Percentiles rank a stretch among this genome's conserved stretches.
Conservation (phyloP, 2,113 vertebrate genomes). For the Cercopithecus mona region DNA sequence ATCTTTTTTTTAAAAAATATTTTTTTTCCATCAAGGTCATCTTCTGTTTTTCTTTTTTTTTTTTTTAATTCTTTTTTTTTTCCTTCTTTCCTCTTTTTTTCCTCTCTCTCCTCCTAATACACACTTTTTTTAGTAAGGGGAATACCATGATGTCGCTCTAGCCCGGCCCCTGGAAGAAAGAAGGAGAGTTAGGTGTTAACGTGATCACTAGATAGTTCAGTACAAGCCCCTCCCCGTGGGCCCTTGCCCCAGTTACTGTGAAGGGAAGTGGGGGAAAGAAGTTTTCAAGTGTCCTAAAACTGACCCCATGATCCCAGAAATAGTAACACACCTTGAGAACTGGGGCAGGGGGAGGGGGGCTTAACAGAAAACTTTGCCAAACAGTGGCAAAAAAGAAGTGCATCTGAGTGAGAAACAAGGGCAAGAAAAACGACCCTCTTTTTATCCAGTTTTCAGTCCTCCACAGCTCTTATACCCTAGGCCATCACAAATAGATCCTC, state of each 20-base stretch:
- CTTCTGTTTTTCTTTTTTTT: constrained; percentile 82
- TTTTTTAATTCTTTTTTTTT: constrained; percentile 81
- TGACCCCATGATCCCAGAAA: constrained; percentile 52
- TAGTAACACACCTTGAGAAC: constrained; percentile 31
- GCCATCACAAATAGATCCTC: background rate
- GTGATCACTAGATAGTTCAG: constrained; percentile 61
- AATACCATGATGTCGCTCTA: constrained; percentile 98
- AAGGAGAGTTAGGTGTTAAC: constrained; percentile 85
- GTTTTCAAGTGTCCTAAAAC: constrained; percentile 50
- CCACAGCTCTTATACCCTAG: constrained; percentile 23
- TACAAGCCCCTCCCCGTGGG: constrained; percentile 72
- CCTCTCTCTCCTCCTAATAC: constrained; percentile 84
- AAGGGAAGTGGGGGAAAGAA: constrained; percentile 49
- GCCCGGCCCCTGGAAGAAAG: constrained; percentile 97
- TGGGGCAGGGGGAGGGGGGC: background rate
- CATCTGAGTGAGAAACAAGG: constrained; percentile 25
- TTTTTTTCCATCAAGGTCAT: constrained; percentile 83
- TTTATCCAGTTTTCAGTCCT: constrained; percentile 24
- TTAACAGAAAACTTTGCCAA: constrained; percentile 9
- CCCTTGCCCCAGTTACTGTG: constrained; percentile 69
- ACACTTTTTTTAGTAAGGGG: constrained; percentile 94
- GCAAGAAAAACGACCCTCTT: constrained; percentile 42
- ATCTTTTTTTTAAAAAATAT: constrained; percentile 75
- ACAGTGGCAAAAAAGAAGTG: constrained; percentile 13
- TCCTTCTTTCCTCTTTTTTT: constrained; percentile 83